A percentile compares a stretch with the other conserved stretches of the same genome.
phyloP scores from a whole-genome alignment of 2,797 vertebrate species.

The Kryptopterus vitreolus region DNA sequence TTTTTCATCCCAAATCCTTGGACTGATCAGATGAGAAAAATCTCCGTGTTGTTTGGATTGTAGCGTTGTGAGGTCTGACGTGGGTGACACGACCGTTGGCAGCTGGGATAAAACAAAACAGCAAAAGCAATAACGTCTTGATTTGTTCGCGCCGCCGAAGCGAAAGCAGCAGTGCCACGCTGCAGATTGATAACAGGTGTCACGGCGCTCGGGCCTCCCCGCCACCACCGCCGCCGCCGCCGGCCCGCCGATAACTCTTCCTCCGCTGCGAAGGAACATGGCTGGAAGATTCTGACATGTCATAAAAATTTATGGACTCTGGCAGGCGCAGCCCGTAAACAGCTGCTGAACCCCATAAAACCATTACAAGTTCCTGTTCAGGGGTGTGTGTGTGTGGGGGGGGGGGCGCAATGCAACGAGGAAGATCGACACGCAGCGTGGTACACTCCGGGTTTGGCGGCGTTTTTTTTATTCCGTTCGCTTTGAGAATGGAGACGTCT shows the following conservation, averaged over 20 bases:
- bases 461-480: conserved; percentile 39
- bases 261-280: conserved; percentile 43
- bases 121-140: conserved; percentile 41
- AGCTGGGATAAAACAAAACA: conserved; percentile 29
- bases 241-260: conserved; percentile 42
- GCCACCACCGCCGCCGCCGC: conserved; percentile 32
- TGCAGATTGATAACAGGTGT: conserved; percentile 54
- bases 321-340: conserved; percentile 74
- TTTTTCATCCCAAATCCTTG: conserved; percentile 30
- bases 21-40: conserved; percentile 29
- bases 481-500: background rate
- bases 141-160: conserved; percentile 33
- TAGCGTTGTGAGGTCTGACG: conserved; percentile 34
- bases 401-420: conserved; percentile 54
- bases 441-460: background rate
- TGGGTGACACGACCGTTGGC: conserved; percentile 19
- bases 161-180: conserved; percentile 28
- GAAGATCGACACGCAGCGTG: conserved; percentile 25
- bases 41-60: conserved; percentile 31
- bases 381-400: too few species aligned
- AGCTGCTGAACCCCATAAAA: conserved; percentile 70
- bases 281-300: conserved; percentile 67
- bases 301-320: conserved; percentile 67
- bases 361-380: conserved; percentile 62
- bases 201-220: conserved; percentile 35